A percentile compares a stretch with the other conserved stretches of the same genome.
Conservation (phyloP, 2,888 invertebrate species). For the Caenorhabditis imperialis region DNA sequence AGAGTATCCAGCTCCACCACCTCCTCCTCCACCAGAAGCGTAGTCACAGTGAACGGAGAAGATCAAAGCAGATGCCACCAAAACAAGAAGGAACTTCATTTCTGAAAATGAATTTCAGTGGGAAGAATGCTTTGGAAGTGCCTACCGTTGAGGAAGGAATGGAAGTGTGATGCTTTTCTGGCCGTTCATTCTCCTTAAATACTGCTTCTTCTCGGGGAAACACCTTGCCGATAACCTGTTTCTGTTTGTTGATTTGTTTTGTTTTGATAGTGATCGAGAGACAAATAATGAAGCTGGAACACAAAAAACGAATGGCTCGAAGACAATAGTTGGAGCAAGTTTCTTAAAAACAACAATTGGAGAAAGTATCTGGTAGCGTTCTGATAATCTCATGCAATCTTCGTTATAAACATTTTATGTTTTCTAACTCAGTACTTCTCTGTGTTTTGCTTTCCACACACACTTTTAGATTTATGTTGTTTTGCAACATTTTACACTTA, state of each 20-base stretch:
- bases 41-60: conserved; percentile 6
- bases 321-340: too few species aligned
- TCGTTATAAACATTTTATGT: too few species aligned
- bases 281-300: too few species aligned
- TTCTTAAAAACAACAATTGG: too few species aligned
- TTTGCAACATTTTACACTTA: conserved; percentile 6
- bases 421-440: conserved; percentile 10
- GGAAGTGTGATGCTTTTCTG: neutral
- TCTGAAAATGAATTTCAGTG: neutral
- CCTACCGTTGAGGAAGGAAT: neutral
- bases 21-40: neutral
- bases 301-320: too few species aligned
- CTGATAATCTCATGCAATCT: too few species aligned
- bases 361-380: too few species aligned
- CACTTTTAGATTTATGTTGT: conserved; percentile 27
- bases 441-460: conserved; percentile 1
- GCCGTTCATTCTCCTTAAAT: too few species aligned
- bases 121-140: neutral
- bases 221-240: too few species aligned
- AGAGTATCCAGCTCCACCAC: conserved; percentile 1
- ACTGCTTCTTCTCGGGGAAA: too few species aligned
- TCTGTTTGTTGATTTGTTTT: too few species aligned
- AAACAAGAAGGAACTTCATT: conserved; percentile 8
- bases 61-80: neutral
- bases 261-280: too few species aligned